Evolutionary conservation across 2,797 vertebrate species (phyloP).

Genomic region (Tapera naevia): DNA sequence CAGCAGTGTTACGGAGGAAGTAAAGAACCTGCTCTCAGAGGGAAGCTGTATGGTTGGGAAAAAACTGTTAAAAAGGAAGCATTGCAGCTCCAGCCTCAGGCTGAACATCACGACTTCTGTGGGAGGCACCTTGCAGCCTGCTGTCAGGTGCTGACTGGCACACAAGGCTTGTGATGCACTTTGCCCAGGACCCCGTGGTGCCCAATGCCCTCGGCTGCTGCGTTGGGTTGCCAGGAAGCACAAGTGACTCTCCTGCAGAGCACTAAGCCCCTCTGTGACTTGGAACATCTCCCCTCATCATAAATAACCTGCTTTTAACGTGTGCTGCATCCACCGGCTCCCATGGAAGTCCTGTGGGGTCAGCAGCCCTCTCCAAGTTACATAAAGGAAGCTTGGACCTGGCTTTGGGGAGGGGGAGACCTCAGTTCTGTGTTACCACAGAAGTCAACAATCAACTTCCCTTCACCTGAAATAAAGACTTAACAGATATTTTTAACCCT

Average conservation of each 20-base stretch:
- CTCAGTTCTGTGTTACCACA: neutral
- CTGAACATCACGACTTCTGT: neutral
- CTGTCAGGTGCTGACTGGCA: neutral
- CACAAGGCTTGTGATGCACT: neutral
- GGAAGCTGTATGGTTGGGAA: too few species aligned
- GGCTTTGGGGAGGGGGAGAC: neutral
- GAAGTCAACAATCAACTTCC: neutral
- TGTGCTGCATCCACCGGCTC: neutral
- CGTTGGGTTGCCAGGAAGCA: neutral
- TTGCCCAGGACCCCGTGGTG: neutral
- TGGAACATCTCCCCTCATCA: neutral
- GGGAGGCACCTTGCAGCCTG: neutral
- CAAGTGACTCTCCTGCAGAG: neutral
- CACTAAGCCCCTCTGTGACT: neutral
- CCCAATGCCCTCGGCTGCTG: fast-evolving
- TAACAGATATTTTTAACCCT: neutral
- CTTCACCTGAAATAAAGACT: neutral
- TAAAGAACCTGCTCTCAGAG: neutral
- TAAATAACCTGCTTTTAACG: neutral
- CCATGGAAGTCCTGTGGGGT: neutral
- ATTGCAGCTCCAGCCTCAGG: neutral
- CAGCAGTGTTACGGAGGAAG: neutral
- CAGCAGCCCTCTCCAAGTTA: neutral
- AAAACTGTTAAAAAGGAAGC: neutral
- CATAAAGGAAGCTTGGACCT: neutral